Evolutionary conservation across 2,797 vertebrate species (phyloP), one percentile per base, ranked within the genome.

Genomic region (Masticophis lateralis): DNA sequence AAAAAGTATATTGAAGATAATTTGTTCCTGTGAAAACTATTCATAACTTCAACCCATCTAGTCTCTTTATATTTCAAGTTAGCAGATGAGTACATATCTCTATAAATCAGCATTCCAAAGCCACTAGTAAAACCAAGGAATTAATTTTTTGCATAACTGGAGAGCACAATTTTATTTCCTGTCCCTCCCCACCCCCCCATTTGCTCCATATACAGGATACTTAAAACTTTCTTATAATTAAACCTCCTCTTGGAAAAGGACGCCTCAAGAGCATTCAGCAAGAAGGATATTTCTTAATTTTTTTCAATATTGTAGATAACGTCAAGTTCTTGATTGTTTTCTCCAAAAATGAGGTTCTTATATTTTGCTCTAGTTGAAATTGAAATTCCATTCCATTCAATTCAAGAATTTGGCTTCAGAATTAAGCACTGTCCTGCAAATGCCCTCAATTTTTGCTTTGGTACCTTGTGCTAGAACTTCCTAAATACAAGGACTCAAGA

Each of bases 1-100:
- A 89, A 63, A 93, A 93, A 83, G n/a, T 47, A 60, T 88, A 91
- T 93, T 91, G 90, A 63, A 91, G 63, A 91, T 91, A 56, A 57
- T 91, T 89, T 27, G 7, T 93, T 87, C 32, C 57, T 86, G 57
- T 91, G 69, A 87, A 93, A 91, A 91, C 47, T 89, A 88, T 91
- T 93, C 69, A 91, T 93, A 93, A 89, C 91, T 91, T 91, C 90
- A 86, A 27, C 57, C 87, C 32, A 91, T 32, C 55, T 56, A 86
- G 47, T 83, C 56, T 51, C 57, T 93, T 93, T 89, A 87, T 56
- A 89, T 87, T 91, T 59, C 87, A 91, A 91, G 51, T 69, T 91
- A 66, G 27, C 61, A 56, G 61, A 74, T 20, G 51, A 51, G 3
- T 60, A 60, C 59, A 63, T 93, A 89, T 53, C 55, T 91, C 55